Conservation (phyloP, 2,888 invertebrate genomes). For the Clivina fossor region DNA sequence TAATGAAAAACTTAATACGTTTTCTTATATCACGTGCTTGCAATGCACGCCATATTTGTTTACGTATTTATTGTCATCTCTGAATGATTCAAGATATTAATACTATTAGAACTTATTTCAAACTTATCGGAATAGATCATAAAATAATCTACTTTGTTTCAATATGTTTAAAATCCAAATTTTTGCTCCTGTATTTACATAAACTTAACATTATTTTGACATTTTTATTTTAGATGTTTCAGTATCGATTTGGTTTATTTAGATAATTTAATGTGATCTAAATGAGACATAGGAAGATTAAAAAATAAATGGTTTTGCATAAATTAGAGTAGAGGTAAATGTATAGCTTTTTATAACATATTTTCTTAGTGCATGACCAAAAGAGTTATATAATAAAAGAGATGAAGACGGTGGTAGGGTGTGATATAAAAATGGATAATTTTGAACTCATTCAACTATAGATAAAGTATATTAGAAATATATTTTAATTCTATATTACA, state of each 20-base stretch:
- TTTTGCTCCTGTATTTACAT: no score
- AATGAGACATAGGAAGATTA: constrained; percentile 2
- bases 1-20: no score
- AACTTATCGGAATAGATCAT: no score
- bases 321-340: constrained; percentile 24
- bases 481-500: constrained; percentile 4
- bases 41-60: no score
- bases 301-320: constrained; percentile 18
- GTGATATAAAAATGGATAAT: constrained; percentile 10
- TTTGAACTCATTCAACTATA: background rate
- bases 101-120: no score
- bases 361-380: constrained; percentile 30
- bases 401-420: constrained; percentile 7
- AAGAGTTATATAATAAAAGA: no score
- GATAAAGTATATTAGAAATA: background rate
- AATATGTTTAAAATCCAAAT: no score
- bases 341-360: constrained; percentile 32
- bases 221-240: background rate
- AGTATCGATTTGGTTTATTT: background rate
- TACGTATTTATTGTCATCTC: no score
- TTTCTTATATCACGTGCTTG: no score
- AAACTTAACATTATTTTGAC: no score
- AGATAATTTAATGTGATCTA: constrained; percentile 7
- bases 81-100: no score
- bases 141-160: no score